Evolutionary conservation across 2,888 invertebrate species (phyloP), one percentile per base, ranked within the genome.

Genomic region (Agonopterix subpropinquella): DNA sequence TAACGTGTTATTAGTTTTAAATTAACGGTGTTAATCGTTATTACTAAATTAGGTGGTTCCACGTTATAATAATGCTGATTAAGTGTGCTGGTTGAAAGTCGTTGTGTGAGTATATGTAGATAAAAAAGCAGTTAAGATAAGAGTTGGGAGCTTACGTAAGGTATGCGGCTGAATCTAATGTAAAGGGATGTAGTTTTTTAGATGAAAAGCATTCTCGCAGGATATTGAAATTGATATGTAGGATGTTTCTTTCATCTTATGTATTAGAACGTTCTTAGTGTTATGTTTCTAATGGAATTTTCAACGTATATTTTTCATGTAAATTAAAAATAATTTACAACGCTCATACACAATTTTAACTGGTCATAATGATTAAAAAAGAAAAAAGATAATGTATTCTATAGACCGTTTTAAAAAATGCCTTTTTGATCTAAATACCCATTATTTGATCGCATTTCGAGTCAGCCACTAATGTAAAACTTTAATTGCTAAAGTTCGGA

Each of bases 121-220:
- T 70, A 65, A 68, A 64, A 64, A 64, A 49, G 63, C 61, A 62
- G 62, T 73, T 70, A 60, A 69, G 73, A 72, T 75, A 75, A 76
- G 67, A 62, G 61, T 63, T 58, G 53, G 55, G 55, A 54, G 70
- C 81, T 87, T 87, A 87, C 86, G 84, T 87, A 87, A 86, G 86
- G 65, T 60, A 64, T 66, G 70, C 67, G 64, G 67, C 67, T 60
- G 52, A 64, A 52, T 53, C 54, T 58, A 63, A 58, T 61, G 63
- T 61, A 66, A 62, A 54, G 53, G 56, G 57, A 63, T 60, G 53
- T 55, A 61, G 62, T 65, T 28, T 28, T 28, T 28, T 59, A 53
- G n/a, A 36, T 11, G 13, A 41, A 18, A 47, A 42, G 9, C 35
- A 45, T 36, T 47, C 42, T 39, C 43, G 36, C 1, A n/a, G 45